These are phyloP conservation scores for Exephanes ischioxanthus DNA, from an alignment of 2,888 invertebrate genomes.

Conservation along the genomic window DNA sequence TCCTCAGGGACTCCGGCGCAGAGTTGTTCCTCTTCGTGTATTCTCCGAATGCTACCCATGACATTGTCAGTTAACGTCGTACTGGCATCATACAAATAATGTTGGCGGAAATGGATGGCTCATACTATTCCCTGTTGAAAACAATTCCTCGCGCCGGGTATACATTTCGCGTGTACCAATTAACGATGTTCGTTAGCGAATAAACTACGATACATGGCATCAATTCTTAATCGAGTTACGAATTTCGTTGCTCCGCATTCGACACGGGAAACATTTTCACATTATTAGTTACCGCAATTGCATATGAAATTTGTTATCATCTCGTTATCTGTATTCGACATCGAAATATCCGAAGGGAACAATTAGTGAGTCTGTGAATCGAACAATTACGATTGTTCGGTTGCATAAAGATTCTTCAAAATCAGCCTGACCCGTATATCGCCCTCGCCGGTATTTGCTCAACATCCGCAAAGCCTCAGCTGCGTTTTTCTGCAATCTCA, in stretches of 20 bases:
- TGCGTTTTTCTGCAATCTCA: no score
- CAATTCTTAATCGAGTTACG: conserved; percentile 21
- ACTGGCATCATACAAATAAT: conserved; percentile 13
- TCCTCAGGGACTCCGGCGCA: no score
- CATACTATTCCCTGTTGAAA: neutral
- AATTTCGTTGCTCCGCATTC: neutral
- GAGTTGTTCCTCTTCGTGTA: neutral
- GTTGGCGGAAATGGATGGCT: conserved; percentile 15
- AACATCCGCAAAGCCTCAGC: no score
- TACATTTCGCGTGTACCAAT: conserved; percentile 22
- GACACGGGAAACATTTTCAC: neutral
- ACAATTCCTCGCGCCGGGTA: conserved; percentile 16
- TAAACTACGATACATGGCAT: conserved; percentile 9
- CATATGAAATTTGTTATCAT: conserved; percentile 10
- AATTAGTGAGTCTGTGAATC: neutral
- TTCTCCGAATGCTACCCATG: conserved; percentile 23
- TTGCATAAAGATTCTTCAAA: neutral
- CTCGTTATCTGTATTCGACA: neutral
- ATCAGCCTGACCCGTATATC: no score
- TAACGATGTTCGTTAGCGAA: conserved; percentile 31
- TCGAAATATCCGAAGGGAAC: conserved; percentile 2
- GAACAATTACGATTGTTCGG: neutral
- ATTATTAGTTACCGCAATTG: neutral
- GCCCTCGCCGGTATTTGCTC: no score
- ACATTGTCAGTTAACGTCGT: conserved; percentile 32